phyloP scores from a whole-genome alignment of 2,113 vertebrate species.

The Actinemys pallida region DNA sequence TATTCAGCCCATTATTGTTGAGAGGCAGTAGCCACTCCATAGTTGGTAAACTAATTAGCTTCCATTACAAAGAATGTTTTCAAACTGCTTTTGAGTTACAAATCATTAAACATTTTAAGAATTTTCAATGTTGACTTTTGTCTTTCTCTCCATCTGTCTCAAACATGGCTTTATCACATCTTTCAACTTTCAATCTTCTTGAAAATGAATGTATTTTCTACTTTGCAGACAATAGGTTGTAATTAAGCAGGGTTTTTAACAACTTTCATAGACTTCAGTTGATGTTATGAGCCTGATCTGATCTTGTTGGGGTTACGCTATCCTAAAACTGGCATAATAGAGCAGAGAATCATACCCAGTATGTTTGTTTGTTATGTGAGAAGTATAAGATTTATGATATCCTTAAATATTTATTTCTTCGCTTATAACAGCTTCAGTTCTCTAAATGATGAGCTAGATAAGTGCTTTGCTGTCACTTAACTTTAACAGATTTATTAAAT shows the following conservation, averaged over 20 bases:
- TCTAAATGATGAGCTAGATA: not conserved
- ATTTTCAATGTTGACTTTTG: constrained; percentile 71
- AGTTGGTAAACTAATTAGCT: constrained; percentile 32
- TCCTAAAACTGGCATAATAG: not conserved
- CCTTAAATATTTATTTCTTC: constrained; percentile 29
- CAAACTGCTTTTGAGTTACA: constrained; percentile 67
- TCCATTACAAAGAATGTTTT: constrained; percentile 64
- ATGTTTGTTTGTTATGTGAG: not conserved
- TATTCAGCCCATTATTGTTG: not conserved
- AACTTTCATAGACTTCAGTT: constrained; percentile 7
- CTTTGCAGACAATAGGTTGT: constrained; percentile 45
- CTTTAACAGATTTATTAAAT: not conserved
- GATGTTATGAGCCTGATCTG: constrained; percentile 37
- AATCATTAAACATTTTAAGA: constrained; percentile 65
- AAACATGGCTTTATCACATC: constrained; percentile 64
- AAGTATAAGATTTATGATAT: not conserved
- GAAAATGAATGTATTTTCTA: constrained; percentile 54
- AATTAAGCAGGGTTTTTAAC: constrained; percentile 65
- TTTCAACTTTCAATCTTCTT: constrained; percentile 66
- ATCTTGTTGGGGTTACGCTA: not conserved
- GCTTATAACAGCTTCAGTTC: not conserved
- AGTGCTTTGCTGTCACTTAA: not conserved
- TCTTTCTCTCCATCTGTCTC: constrained; percentile 43
- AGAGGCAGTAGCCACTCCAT: not conserved
- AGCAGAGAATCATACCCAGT: constrained; percentile 14